Base-by-base conservation (phyloP, 2,113 vertebrate genomes). In the Nibea coibor region DNA sequence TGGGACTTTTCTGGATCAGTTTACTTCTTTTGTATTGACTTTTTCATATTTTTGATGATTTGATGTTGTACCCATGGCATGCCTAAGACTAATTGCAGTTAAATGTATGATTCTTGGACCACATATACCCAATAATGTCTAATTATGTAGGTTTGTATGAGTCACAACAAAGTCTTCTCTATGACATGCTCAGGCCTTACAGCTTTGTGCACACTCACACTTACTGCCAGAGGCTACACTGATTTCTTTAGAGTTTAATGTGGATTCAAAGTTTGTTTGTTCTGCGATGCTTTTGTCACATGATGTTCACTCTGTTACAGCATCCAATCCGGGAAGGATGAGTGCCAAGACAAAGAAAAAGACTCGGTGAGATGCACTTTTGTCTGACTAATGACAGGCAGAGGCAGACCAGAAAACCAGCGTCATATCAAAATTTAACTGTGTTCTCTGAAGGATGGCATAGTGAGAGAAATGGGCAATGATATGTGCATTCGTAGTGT, bases 301-400 rank as follows among this genome's bases (percentile, higher is more conserved):
- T 35, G 6, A 11, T 51, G 17, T 53, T 71, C 15, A 15, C n/a
- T 77, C 10, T 74, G 5, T 83, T 78, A 47, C 81, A 91, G 87
- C 20, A 17, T 43, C 51, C 31, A 26, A 15, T 11, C 10, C 22
- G 64, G 39, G 51, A 76, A 86, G 6, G 71, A 93, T 93, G 91
- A 93, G 87, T 69, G 17, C 7, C 1, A 90, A 66, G 42, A 63
- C 28, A 16, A 85, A 51, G 71, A 93, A 68, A 17, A 90, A 86
- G 71, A 7, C 75, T 35, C 72, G 87, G 91, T 93, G 68, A 90
- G 88, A 79, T 63, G 24, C 39, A 51, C 1, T 5, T 56, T 1
- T 1, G 3, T 20, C 14, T 1, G 5, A 45, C 15, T 10, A 63
- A 63, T 71, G 16, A 80, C 51, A 22, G 16, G 5, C 15, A 70